These are phyloP conservation scores for Stratiolaelaps scimitus DNA, from an alignment of 1,140 invertebrate species.

Conservation along the genomic window DNA sequence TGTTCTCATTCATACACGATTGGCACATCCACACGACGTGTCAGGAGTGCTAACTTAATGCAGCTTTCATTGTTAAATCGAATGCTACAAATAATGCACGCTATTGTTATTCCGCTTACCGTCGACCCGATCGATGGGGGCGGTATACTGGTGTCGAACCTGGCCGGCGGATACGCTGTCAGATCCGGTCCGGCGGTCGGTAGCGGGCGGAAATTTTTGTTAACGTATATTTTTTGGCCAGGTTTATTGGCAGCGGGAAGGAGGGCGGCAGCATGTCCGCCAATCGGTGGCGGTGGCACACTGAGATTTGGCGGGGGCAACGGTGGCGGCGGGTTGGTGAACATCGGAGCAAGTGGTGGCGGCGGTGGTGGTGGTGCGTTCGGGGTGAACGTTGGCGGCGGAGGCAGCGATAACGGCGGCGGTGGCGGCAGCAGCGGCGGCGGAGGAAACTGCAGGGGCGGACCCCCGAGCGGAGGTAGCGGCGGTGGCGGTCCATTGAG, in stretches of 20 bases:
- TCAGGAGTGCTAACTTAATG: too few relatives aligned
- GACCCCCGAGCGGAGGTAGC: background rate
- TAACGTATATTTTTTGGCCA: constrained; percentile 22
- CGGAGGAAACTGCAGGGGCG: background rate
- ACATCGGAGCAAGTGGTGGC: too few relatives aligned
- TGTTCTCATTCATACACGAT: too few relatives aligned
- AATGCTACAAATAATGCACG: too few relatives aligned
- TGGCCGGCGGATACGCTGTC: background rate
- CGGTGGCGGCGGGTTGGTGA: too few relatives aligned
- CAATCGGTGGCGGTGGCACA: constrained; percentile 12
- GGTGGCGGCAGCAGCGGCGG: background rate
- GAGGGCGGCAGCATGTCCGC: background rate
- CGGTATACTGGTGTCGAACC: background rate
- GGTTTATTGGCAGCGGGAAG: background rate
- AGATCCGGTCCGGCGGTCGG: background rate
- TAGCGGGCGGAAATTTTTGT: constrained; percentile 16
- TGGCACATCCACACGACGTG: too few relatives aligned
- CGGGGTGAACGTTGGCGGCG: too few relatives aligned
- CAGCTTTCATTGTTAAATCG: too few relatives aligned
- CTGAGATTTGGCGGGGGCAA: too few relatives aligned
- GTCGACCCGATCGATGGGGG: background rate
- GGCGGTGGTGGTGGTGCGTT: too few relatives aligned
- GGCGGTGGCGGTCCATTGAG: background rate
- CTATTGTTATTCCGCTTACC: too few relatives aligned
- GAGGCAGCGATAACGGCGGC: too few relatives aligned